A percentile compares a stretch with the other conserved stretches of the same genome.
phyloP scores from a whole-genome alignment of 1,140 invertebrate species.

The Daktulosphaira vitifoliae region DNA sequence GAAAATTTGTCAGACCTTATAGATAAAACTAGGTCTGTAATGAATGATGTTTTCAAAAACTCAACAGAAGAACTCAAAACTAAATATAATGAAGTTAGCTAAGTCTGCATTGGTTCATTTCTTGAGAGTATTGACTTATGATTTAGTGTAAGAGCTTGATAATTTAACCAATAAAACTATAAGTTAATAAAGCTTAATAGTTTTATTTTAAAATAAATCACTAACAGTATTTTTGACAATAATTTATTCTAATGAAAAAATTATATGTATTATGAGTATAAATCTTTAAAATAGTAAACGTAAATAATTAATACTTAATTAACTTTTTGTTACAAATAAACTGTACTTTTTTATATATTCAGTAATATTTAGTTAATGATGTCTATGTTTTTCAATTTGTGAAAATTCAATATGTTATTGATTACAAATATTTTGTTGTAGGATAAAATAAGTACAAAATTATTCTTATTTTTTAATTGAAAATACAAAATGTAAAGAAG shows the following conservation, averaged over 20 bases:
- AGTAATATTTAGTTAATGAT: too few relatives aligned
- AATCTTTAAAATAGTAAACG: background rate
- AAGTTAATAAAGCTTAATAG: background rate
- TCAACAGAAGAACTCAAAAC: conserved; percentile 46
- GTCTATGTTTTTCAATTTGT: too few relatives aligned
- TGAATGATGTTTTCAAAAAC: conserved; percentile 55
- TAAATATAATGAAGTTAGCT: conserved; percentile 17
- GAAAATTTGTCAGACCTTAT: conserved; percentile 56
- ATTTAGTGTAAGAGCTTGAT: background rate
- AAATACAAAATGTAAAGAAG: too few relatives aligned
- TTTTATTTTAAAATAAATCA: background rate
- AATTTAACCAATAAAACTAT: background rate
- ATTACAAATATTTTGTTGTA: too few relatives aligned
- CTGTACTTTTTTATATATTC: too few relatives aligned
- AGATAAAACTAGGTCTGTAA: conserved; percentile 52
- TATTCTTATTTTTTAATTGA: too few relatives aligned
- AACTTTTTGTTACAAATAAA: too few relatives aligned
- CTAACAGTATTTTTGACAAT: conserved; percentile 26
- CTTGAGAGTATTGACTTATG: background rate
- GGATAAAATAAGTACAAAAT: too few relatives aligned
- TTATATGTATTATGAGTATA: background rate
- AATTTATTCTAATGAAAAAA: background rate
- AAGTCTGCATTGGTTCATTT: background rate
- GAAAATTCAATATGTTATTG: too few relatives aligned
- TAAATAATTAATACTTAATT: too few relatives aligned